Evolutionary conservation across 2,113 vertebrate species (phyloP).

Genomic region (Pelmatolapia mariae): DNA sequence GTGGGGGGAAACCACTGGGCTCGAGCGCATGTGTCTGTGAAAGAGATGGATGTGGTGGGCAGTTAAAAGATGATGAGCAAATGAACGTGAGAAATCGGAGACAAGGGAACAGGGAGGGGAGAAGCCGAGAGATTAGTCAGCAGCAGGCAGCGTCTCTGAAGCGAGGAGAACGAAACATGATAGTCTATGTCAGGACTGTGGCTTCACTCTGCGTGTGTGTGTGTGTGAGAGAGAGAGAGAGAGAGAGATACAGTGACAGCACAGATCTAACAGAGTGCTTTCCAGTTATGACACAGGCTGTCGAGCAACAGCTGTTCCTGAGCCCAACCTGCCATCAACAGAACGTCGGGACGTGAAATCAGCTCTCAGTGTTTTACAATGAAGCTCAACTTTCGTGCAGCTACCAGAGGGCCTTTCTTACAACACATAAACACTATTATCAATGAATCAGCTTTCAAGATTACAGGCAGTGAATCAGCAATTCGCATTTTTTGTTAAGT

Average conservation of each 20-base stretch:
- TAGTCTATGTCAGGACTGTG: neutral
- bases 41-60: neutral
- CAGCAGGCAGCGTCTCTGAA: neutral
- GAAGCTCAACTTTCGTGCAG: neutral
- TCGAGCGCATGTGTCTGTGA: neutral
- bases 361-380: neutral
- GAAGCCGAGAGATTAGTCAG: slow-evolving; percentile 13
- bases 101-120: neutral
- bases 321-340: neutral
- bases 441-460: neutral
- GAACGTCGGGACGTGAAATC: neutral
- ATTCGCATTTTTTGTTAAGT: neutral
- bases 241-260: neutral
- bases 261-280: neutral
- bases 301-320: slow-evolving; percentile 18
- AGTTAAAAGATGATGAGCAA: neutral
- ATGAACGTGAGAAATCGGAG: slow-evolving; percentile 5
- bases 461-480: neutral
- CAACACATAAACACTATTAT: neutral
- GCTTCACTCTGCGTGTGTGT: neutral
- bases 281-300: slow-evolving; percentile 23
- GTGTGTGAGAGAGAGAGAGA: neutral
- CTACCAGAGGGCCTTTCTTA: neutral
- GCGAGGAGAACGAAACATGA: slow-evolving; percentile 18
- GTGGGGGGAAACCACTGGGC: neutral